Base-by-base conservation (phyloP, 2,797 vertebrate genomes). In the Microctenopoma lineatum region DNA sequence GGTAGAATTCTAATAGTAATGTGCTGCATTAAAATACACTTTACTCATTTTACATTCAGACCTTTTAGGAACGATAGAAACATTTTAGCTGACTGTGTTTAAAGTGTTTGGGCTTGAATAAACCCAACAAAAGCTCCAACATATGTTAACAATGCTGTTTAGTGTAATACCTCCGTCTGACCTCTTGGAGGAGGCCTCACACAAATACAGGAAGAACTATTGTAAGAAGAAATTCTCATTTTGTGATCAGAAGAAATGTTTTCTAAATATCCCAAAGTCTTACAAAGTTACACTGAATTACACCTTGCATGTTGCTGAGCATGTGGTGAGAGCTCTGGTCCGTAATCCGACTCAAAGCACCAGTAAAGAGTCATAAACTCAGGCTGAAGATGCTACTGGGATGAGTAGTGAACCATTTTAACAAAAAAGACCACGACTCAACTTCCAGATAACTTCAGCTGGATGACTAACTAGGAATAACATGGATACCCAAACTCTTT, bases 141-240 rank as follows among this genome's bases (percentile, higher is more conserved):
- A 15, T 53, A 0, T 7, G 0, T 26, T 6, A 14, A 26, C 48
- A 15, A 5, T n/a, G 13, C 26, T 46, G 4, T 2, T 15, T 5
- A 12, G 4, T 87, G 81, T 70, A 87, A 56, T 83, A 11, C 13
- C 5, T 11, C n/a, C 10, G 3, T 54, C 18, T 76, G 51, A 67
- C 81, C 90, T 84, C 83, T 72, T 18, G 75, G 80, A 79, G 84
- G 87, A 58, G 45, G 36, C 63, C 62, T 77, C 48, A 51, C 21
- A 73, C 51, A 70, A 61, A 46, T 59, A 45, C 29, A 11, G 8
- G 38, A 38, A 2, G 18, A 51, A 11, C 12, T 7, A 0, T n/a
- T 42, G n/a, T 12, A 18, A 16, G 4, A 16, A 34, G 2, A 9
- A 34, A 32, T 32, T 32, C 32, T 15, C 10, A 16, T 41, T 1